phyloP scores from a whole-genome alignment of 2,888 invertebrate genomes.

The Drepana falcataria region DNA sequence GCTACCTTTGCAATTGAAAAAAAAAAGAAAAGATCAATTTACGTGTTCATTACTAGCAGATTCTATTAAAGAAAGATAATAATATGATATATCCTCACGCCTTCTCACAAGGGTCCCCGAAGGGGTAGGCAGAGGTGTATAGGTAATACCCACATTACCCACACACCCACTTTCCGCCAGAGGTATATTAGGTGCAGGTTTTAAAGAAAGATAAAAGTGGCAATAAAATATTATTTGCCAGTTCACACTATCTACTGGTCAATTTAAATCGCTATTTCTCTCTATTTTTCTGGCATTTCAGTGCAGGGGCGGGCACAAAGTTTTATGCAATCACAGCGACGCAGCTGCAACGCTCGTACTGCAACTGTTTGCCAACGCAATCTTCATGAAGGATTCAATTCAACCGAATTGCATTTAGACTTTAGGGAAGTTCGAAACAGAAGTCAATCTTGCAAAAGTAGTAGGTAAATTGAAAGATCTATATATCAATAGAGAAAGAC shows the following conservation, averaged over 20 bases:
- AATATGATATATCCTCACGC: too few relatives aligned
- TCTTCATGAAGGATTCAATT: constrained; percentile 4
- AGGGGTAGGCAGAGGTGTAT: too few relatives aligned
- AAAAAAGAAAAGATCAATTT: too few relatives aligned
- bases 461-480: background rate
- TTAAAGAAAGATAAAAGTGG: too few relatives aligned
- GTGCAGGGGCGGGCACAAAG: background rate
- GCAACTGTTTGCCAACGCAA: constrained; percentile 2
- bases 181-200: too few relatives aligned
- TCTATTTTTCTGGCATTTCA: background rate
- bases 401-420: constrained; percentile 2
- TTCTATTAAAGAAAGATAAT: too few relatives aligned
- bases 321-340: constrained; percentile 1
- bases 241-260: background rate
- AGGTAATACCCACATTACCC: too few relatives aligned
- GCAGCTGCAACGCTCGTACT: background rate
- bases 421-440: background rate
- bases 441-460: background rate
- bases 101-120: too few relatives aligned
- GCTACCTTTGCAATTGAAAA: too few relatives aligned
- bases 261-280: background rate
- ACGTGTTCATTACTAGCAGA: too few relatives aligned
- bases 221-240: background rate
- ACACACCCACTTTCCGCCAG: too few relatives aligned
- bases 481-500: too few relatives aligned